Evolutionary conservation across 2,888 invertebrate species (phyloP).

Genomic region (Mesorhabditis belari): DNA sequence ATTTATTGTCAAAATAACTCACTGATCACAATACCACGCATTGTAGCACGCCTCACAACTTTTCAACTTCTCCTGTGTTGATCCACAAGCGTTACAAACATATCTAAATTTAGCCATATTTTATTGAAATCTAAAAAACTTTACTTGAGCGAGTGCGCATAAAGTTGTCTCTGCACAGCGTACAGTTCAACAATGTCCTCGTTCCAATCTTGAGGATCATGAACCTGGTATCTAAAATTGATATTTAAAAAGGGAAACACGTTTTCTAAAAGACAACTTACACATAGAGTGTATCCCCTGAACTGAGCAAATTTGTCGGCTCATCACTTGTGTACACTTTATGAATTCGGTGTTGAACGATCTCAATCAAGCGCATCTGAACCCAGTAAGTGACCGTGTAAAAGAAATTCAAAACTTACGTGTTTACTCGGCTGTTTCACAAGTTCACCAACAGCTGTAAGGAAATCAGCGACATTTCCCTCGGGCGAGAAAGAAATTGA

Average conservation of each 20-base stretch:
- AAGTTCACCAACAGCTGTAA: slow-evolving; percentile 23
- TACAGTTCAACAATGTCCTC: slow-evolving; percentile 54
- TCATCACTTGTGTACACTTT: slow-evolving; percentile 19
- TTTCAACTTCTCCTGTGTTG: slow-evolving; percentile 15
- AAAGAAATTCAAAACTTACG: background rate
- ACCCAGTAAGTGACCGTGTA: background rate
- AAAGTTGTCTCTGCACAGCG: slow-evolving; percentile 51
- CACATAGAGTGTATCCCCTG: slow-evolving; percentile 53
- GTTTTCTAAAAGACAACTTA: slow-evolving; percentile 39
- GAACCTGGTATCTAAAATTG: slow-evolving; percentile 54
- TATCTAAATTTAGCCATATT: too few relatives aligned
- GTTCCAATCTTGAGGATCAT: slow-evolving; percentile 53
- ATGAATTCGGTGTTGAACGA: slow-evolving; percentile 28
- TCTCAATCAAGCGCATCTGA: slow-evolving; percentile 25
- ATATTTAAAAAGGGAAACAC: too few relatives aligned
- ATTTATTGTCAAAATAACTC: slow-evolving; percentile 3
- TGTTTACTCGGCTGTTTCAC: slow-evolving; percentile 13
- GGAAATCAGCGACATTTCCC: slow-evolving; percentile 30
- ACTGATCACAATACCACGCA: slow-evolving; percentile 59
- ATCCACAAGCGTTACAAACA: slow-evolving; percentile 46
- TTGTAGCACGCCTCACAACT: slow-evolving; percentile 57
- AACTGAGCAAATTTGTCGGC: slow-evolving; percentile 32
- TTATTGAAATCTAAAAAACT: background rate
- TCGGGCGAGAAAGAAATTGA: slow-evolving; percentile 24
- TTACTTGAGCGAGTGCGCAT: slow-evolving; percentile 12